Conservation (phyloP, 2,888 invertebrate genomes). For the Drosophila buzzatii region DNA sequence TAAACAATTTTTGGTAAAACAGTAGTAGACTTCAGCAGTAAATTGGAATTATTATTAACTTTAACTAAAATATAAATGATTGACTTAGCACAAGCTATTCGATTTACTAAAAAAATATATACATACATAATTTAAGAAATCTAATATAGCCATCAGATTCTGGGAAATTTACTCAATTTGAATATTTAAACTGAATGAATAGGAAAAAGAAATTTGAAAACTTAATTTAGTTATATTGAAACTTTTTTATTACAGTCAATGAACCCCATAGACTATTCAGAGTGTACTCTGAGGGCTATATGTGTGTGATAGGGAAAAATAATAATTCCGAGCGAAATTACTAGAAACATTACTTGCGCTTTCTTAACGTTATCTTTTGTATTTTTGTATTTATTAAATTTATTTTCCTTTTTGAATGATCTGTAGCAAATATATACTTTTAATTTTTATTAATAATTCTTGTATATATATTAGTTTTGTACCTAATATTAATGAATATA, state of each 20-base stretch:
- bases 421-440: conserved; percentile 21
- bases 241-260: background rate
- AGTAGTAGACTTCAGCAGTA: too few relatives aligned
- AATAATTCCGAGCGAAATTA: conserved; percentile 21
- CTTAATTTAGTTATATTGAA: background rate
- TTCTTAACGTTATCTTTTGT: conserved; percentile 35
- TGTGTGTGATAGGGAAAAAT: background rate
- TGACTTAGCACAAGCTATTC: too few relatives aligned
- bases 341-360: conserved; percentile 60
- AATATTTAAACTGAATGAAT: too few relatives aligned
- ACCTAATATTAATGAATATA: conserved; percentile 3
- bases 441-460: conserved; percentile 28
- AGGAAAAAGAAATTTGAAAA: background rate
- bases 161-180: too few relatives aligned
- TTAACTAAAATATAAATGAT: too few relatives aligned
- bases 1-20: too few relatives aligned
- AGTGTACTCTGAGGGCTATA: background rate
- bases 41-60: too few relatives aligned
- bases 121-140: too few relatives aligned
- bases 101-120: too few relatives aligned
- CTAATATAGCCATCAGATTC: too few relatives aligned
- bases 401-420: conserved; percentile 13
- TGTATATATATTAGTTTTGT: conserved; percentile 21
- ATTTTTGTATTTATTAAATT: background rate
- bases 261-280: background rate